Evolutionary conservation across 1,140 invertebrate genomes (phyloP), one percentile per base, ranked within the genome.

Genomic region (Hirudo medicinalis): DNA sequence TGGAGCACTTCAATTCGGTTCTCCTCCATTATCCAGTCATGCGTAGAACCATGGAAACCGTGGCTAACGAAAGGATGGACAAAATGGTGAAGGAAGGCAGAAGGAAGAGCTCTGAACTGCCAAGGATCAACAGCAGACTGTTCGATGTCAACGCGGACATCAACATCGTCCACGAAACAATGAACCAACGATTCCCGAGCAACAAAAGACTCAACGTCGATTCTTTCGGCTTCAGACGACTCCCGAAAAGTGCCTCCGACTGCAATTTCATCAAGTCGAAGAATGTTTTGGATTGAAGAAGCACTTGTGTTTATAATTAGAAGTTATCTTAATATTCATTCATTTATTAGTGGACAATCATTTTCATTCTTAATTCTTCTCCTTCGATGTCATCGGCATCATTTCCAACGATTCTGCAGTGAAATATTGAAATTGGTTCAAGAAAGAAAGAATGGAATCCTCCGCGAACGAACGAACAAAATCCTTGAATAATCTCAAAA

Each of bases 31-130:
- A 98, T 85, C 95, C 94, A 53, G 86, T 97, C 71, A 97, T 98
- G 94, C 86, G 94, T 76, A 88, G 94, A 76, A 97, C 94, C 20
- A 96, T 98, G 92, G 95, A 97, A 84, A 95, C 91, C 81, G 94
- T 98, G 76, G 95, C 94, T 77, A 94, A 94, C 77, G 93, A 98
- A 86, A 88, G 91, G 84, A 86, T 98, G 75, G 96, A 96, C 83
- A 97, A 97, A 85, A 96, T 98, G 80, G 94, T 94, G 69, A 97
- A 97, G 85, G 96, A 97, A 85, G 57, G 57, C 57, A 32, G 22
- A 13, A 32, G 22, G 20, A 63, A 63, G 57, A 32, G 22, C 8
- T 22, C 57, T 13, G 57, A 63, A 32, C 11, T 63, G 57, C 93
- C 94, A 63, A 94, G 92, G 79, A 87, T 97, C 76, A 91, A 96